These are phyloP conservation scores for Yponomeuta malinellus DNA, from an alignment of 2,888 invertebrate genomes.

Conservation along the genomic window DNA sequence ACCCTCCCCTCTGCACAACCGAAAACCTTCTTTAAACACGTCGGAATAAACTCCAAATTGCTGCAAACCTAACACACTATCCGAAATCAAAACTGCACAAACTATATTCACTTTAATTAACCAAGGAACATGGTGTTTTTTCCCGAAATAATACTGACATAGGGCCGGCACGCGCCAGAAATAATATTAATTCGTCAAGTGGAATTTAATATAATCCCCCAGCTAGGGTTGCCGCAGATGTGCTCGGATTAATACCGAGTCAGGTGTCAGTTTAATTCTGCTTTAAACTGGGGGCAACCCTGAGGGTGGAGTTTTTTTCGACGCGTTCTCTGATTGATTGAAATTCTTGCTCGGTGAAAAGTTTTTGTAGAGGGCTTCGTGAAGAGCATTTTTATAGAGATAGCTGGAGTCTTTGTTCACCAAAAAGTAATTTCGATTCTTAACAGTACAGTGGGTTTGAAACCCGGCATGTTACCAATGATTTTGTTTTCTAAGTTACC, in stretches of 20 bases:
- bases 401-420: no score
- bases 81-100: background rate
- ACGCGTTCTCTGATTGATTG: background rate
- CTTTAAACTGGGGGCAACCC: constrained; percentile 41
- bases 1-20: background rate
- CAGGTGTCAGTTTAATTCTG: constrained; percentile 44
- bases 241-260: constrained; percentile 23
- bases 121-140: background rate
- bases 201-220: constrained; percentile 53
- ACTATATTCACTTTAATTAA: background rate
- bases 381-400: background rate
- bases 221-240: constrained; percentile 36
- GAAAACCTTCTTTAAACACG: background rate
- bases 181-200: constrained; percentile 51
- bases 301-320: constrained; percentile 18
- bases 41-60: background rate
- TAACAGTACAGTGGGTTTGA: no score
- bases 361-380: background rate
- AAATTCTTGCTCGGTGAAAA: background rate
- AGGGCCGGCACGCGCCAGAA: constrained; percentile 31
- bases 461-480: no score
- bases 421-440: no score
- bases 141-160: background rate
- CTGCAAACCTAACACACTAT: background rate
- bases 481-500: no score